Percentiles rank a stretch among this genome's conserved stretches.
Evolutionary conservation across 1,140 invertebrate genomes (phyloP).

Genomic region (Hyposmocoma kahamanoa): DNA sequence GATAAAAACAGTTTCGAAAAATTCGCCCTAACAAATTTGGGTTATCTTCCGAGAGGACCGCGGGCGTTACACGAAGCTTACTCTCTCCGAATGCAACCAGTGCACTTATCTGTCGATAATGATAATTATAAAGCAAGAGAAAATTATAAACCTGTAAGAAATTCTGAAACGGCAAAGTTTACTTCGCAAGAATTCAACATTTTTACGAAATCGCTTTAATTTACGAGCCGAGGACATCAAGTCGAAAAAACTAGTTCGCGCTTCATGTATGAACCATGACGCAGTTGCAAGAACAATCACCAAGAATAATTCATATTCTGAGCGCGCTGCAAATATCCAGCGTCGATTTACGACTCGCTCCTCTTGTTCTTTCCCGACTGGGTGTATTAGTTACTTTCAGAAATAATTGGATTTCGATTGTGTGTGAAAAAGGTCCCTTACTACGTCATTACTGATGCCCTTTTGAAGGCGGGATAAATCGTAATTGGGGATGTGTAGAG

Average conservation of each 20-base stretch:
- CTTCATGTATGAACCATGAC: slow-evolving; percentile 73
- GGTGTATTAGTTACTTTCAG: slow-evolving; percentile 65
- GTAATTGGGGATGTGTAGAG: slow-evolving; percentile 50
- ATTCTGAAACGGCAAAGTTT: neutral
- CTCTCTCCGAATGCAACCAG: slow-evolving; percentile 30
- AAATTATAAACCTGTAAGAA: slow-evolving; percentile 24
- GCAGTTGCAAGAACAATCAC: slow-evolving; percentile 63
- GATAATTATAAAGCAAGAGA: slow-evolving; percentile 39
- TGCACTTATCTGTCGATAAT: slow-evolving; percentile 37
- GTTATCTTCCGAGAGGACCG: slow-evolving; percentile 46
- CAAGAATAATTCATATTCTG: slow-evolving; percentile 73
- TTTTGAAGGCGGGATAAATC: slow-evolving; percentile 57
- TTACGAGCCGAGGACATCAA: slow-evolving; percentile 34
- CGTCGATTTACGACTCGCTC: slow-evolving; percentile 45
- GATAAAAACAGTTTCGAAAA: slow-evolving; percentile 64
- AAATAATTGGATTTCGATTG: slow-evolving; percentile 72
- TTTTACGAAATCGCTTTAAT: slow-evolving; percentile 47
- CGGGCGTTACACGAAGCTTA: slow-evolving; percentile 34
- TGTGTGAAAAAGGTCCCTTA: slow-evolving; percentile 41
- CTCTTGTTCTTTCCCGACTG: slow-evolving; percentile 37
- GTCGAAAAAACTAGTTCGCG: slow-evolving; percentile 63
- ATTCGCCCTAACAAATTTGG: slow-evolving; percentile 61
- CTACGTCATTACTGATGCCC: slow-evolving; percentile 63
- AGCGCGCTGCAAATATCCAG: slow-evolving; percentile 68
- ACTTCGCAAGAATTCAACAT: slow-evolving; percentile 29